These are phyloP conservation scores for Polyommatus iphigenia DNA, from an alignment of 2,888 invertebrate species.

Conservation along the genomic window DNA sequence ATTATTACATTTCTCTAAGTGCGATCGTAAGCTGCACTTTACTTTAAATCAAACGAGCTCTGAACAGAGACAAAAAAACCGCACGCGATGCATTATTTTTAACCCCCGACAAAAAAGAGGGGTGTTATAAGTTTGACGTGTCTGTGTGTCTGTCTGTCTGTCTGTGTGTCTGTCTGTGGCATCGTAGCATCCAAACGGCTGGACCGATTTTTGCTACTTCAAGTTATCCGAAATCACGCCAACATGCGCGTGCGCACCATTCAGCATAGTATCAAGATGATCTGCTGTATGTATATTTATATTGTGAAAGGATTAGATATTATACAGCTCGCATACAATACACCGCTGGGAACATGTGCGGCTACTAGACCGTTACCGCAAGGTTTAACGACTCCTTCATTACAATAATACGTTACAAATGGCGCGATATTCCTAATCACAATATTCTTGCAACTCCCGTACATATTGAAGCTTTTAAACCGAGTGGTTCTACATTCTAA, in stretches of 20 bases:
- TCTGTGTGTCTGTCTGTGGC: too few species aligned
- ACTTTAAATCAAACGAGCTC: too few species aligned
- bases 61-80: too few species aligned
- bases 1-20: too few species aligned
- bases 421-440: not conserved
- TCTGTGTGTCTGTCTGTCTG: too few species aligned
- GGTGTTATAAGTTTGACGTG: too few species aligned
- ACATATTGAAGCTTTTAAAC: not conserved
- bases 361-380: not conserved
- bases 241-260: not conserved
- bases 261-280: not conserved
- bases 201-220: not conserved
- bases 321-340: not conserved
- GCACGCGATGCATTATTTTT: too few species aligned
- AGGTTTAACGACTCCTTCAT: conserved; percentile 5
- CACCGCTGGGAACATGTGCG: conserved; percentile 20
- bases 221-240: not conserved
- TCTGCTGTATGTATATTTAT: not conserved
- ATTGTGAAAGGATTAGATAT: not conserved
- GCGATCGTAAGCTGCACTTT: too few species aligned
- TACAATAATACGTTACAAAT: conserved; percentile 25
- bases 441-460: not conserved
- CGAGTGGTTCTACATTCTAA: too few species aligned
- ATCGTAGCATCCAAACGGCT: too few species aligned
- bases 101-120: too few species aligned